These are phyloP conservation scores for Ophioderma brevispina DNA, from an alignment of 35 echinoderm and acorn worm species.

Conservation along the genomic window DNA sequence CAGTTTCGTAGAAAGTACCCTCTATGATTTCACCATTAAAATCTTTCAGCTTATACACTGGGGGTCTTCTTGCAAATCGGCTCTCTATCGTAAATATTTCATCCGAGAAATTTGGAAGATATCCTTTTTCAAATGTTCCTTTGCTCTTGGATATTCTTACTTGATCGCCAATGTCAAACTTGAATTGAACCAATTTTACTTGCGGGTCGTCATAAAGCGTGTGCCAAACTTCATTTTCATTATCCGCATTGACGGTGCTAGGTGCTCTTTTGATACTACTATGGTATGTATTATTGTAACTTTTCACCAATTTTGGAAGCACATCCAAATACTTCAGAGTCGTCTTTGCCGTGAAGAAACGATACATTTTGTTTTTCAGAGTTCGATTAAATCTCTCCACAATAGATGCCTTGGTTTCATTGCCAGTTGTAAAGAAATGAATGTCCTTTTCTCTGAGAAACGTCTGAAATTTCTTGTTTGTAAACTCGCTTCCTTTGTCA, in stretches of 20 bases:
- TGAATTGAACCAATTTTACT: not conserved
- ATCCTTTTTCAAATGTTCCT: constrained; percentile 38
- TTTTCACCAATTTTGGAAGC: not conserved
- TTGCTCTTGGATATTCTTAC: constrained; percentile 28
- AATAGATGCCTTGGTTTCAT: constrained; percentile 51
- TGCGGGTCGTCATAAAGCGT: not conserved
- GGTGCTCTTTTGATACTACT: constrained; percentile 56
- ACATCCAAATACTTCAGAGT: constrained; percentile 16
- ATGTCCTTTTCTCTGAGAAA: constrained; percentile 40
- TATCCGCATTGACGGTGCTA: not conserved
- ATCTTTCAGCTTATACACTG: not conserved
- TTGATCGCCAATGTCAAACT: not conserved
- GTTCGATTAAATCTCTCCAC: constrained; percentile 74
- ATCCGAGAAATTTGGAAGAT: constrained; percentile 37
- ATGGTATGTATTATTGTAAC: constrained; percentile 56
- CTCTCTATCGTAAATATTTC: constrained; percentile 16
- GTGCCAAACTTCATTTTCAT: constrained; percentile 64
- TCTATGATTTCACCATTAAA: not conserved
- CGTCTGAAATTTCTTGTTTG: not conserved
- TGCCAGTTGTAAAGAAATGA: constrained; percentile 56
- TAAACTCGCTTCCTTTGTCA: constrained; percentile 23
- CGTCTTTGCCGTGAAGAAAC: not conserved
- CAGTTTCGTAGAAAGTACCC: constrained; percentile 30
- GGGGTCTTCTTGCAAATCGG: not conserved
- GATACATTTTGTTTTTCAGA: constrained; percentile 47